Base-by-base conservation (phyloP, 2,113 vertebrate genomes). In the Varanus salvator region DNA sequence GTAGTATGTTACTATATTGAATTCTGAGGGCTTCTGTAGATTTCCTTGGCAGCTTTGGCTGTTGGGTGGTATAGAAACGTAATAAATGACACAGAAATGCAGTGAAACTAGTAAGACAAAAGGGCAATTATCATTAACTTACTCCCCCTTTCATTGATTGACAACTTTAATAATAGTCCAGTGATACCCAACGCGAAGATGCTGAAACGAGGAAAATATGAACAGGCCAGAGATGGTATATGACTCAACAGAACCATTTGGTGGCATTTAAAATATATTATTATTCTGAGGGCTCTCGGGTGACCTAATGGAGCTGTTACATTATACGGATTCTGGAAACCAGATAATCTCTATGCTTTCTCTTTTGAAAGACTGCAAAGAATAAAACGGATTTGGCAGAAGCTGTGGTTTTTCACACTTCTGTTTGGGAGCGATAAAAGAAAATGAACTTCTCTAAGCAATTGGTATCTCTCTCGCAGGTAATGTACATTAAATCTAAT, bases 281-380 rank as follows among this genome's bases (percentile, higher is more conserved):
- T 77, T 85, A 81, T 21, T 85, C 82, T 52, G 38, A 48, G 31
- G 12, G 50, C 85, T 31, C 34, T 0, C 54, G 71, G 15, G n/a
- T 3, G 71, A 89, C 0, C 25, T 48, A 1, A 5, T 71, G 34
- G n/a, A 82, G 44, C 0, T 0, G 1, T 81, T 27, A 8, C 4
- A 21, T 2, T 0, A 0, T 31, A 31, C 72, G 38, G 27, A n/a
- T 38, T 52, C 48, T 85, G 44, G 84, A 21, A 52, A n/a, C 34
- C 69, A 31, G 44, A 71, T 74, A 23, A 85, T 52, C 48, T 50
- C 34, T 15, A 8, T 12, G 34, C 34, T 85, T 48, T 19, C 44
- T 17, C 29, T 72, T 71, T 29, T n/a, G 44, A 44, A 71, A 52
- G 66, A 50, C 25, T 50, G 27, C 80, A 64, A 38, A 64, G 57